These are phyloP conservation scores for Drosophila littoralis DNA, from an alignment of 1,140 invertebrate genomes.

Conservation along the genomic window DNA sequence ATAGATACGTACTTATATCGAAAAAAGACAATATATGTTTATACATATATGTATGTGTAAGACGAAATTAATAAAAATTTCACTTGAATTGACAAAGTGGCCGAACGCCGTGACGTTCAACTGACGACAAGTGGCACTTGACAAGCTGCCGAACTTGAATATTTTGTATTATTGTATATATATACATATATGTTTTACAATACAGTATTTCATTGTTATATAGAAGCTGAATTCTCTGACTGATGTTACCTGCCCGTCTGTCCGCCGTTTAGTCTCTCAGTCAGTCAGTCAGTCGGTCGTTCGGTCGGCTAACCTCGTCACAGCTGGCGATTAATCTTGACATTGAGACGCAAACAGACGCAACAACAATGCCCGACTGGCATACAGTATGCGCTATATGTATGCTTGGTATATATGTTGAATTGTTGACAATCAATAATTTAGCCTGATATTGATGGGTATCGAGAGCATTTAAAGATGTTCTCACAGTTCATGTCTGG, in stretches of 20 bases:
- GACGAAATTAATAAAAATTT: constrained; percentile 83
- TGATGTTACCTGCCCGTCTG: constrained; percentile 35
- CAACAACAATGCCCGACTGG: constrained; percentile 24
- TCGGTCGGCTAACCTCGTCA: constrained; percentile 70
- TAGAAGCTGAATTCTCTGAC: constrained; percentile 45
- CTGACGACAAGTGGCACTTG: constrained; percentile 82
- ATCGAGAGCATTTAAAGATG: constrained; percentile 31
- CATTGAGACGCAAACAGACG: constrained; percentile 58
- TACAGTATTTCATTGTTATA: constrained; percentile 75
- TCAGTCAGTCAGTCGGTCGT: constrained; percentile 33
- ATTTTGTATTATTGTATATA: constrained; percentile 54
- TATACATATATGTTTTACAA: constrained; percentile 36
- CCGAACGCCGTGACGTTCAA: constrained; percentile 79
- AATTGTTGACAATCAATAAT: constrained; percentile 73
- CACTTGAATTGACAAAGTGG: constrained; percentile 84
- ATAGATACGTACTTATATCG: constrained; percentile 30
- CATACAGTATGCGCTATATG: constrained; percentile 16
- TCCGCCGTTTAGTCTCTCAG: constrained; percentile 27
- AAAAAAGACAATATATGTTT: constrained; percentile 41
- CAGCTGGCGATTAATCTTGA: constrained; percentile 83
- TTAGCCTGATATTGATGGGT: constrained; percentile 36
- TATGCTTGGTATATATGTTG: constrained; percentile 47
- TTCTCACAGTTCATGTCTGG: constrained; percentile 46
- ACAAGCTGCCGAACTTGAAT: constrained; percentile 82
- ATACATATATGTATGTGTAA: constrained; percentile 28